A percentile compares a stretch with the other conserved stretches of the same genome.
Conservation (phyloP, 2,113 vertebrate genomes). For the Pterocles gutturalis region DNA sequence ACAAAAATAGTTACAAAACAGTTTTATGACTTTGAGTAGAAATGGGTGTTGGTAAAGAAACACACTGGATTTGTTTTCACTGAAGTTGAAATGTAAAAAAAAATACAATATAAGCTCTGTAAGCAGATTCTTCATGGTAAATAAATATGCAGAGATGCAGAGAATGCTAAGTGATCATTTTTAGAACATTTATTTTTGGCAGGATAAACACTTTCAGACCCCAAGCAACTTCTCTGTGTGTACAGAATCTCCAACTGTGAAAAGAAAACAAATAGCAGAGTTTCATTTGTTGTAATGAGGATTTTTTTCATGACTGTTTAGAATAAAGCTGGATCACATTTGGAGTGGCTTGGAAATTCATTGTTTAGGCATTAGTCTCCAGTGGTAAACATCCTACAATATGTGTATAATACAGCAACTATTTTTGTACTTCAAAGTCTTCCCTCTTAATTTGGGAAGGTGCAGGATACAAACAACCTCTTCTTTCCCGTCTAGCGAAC, state of each 20-base stretch:
- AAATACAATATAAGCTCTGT: slow-evolving; percentile 56
- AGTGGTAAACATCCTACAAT: slow-evolving; percentile 61
- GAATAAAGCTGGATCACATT: slow-evolving; percentile 54
- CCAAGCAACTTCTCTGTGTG: slow-evolving; percentile 52
- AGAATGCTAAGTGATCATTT: slow-evolving; percentile 59
- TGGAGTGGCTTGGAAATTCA: slow-evolving; percentile 51
- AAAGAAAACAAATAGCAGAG: slow-evolving; percentile 65
- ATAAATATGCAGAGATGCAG: slow-evolving; percentile 58
- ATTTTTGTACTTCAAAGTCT: slow-evolving; percentile 69
- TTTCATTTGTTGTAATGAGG: slow-evolving; percentile 44
- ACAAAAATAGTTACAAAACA: slow-evolving; percentile 46
- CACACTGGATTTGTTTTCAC: not conserved
- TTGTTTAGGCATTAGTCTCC: slow-evolving; percentile 51
- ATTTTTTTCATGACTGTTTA: slow-evolving; percentile 49
- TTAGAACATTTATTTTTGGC: slow-evolving; percentile 68
- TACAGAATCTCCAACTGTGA: slow-evolving; percentile 64
- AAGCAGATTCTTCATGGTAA: slow-evolving; percentile 63
- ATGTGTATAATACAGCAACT: slow-evolving; percentile 57
- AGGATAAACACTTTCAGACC: slow-evolving; percentile 65
- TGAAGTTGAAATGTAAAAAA: slow-evolving; percentile 6
- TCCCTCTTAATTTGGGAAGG: slow-evolving; percentile 19
- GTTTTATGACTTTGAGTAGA: slow-evolving; percentile 21
- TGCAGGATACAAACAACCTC: slow-evolving; percentile 41
- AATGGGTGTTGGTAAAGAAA: slow-evolving; percentile 31
- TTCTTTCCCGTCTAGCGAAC: not conserved